Conservation (phyloP, 2,797 vertebrate species). For the Siniperca obscura region DNA sequence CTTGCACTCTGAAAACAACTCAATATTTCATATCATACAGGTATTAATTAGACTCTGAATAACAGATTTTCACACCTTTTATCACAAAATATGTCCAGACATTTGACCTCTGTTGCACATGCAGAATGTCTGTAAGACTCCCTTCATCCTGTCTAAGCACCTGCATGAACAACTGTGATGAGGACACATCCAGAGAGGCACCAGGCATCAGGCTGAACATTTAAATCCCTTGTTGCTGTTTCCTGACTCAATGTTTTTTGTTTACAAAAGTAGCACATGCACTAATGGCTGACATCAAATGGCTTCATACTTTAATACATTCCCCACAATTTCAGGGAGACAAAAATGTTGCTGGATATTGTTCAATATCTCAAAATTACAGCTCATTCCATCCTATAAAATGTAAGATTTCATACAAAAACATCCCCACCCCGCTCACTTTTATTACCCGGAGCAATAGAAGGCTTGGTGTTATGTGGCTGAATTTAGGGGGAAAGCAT, state of each 20-base stretch:
- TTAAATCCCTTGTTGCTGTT: conserved; percentile 12
- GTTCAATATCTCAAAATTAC: conserved; percentile 32
- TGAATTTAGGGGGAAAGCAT: neutral
- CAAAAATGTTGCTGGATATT: conserved; percentile 19
- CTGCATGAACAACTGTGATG: neutral
- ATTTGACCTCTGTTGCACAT: conserved; percentile 15
- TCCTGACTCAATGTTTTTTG: neutral
- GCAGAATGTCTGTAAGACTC: neutral
- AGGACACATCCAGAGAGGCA: conserved; percentile 9
- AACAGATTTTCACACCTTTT: conserved; percentile 25
- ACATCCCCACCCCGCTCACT: neutral
- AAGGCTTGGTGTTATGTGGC: neutral
- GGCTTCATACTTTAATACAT: conserved; percentile 10
- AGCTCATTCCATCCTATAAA: conserved; percentile 20
- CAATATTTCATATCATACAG: conserved; percentile 45
- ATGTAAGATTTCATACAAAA: conserved; percentile 4
- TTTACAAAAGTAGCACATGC: neutral
- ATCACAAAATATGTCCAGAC: conserved; percentile 27
- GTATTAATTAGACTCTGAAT: conserved; percentile 56
- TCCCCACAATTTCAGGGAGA: conserved; percentile 28
- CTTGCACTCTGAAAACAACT: conserved; percentile 18
- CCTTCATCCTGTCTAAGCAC: conserved; percentile 7
- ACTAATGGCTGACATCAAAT: conserved; percentile 15
- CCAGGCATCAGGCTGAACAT: conserved; percentile 11
- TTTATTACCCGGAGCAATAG: neutral